These are phyloP conservation scores for Dicaeum eximium DNA, from an alignment of 2,113 vertebrate species.

Conservation along the genomic window DNA sequence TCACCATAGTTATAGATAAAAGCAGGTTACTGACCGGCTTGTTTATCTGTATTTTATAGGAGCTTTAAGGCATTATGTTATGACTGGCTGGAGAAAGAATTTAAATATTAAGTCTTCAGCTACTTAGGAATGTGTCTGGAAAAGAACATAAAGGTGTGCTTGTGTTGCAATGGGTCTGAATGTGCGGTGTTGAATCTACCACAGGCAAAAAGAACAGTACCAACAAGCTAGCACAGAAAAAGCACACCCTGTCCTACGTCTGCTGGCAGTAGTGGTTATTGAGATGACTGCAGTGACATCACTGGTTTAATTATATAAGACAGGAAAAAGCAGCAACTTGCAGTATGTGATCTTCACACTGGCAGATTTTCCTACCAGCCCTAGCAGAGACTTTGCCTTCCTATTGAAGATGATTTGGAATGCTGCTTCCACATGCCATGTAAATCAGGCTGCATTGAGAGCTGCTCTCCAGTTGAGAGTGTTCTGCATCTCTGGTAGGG, in stretches of 20 bases:
- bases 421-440: background rate
- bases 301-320: background rate
- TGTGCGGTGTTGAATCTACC: background rate
- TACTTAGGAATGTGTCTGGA: background rate
- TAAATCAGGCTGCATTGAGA: background rate
- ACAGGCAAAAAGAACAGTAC: background rate
- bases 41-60: background rate
- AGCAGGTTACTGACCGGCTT: background rate
- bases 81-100: background rate
- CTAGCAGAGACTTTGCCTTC: background rate
- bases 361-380: background rate
- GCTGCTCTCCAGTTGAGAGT: background rate
- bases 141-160: background rate
- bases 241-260: background rate
- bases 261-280: background rate
- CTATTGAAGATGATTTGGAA: background rate
- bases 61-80: background rate
- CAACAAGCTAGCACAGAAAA: background rate
- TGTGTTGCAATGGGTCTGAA: rapidly evolving
- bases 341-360: background rate
- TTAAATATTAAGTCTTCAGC: background rate
- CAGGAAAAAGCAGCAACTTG: background rate
- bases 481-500: background rate
- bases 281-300: background rate
- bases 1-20: background rate